Percentiles rank a stretch among this genome's conserved stretches.
Conservation (phyloP, 2,113 vertebrate genomes). For the Lophius piscatorius region DNA sequence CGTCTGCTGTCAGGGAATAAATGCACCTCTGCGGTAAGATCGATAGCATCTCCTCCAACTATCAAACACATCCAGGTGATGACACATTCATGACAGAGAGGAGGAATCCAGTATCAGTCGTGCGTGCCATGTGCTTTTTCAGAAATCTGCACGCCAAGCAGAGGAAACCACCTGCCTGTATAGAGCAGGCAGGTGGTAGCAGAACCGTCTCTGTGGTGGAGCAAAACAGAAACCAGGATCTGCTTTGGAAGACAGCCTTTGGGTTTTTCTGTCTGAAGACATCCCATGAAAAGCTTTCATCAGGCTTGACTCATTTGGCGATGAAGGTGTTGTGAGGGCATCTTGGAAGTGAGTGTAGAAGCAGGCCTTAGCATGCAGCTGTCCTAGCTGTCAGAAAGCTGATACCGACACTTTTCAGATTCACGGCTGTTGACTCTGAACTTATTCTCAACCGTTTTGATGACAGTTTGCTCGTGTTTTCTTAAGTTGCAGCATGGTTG, state of each 20-base stretch:
- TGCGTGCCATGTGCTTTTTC: slow-evolving; percentile 10
- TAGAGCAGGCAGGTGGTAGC: background rate
- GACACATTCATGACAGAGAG: slow-evolving; percentile 38
- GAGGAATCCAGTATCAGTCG: slow-evolving; percentile 41
- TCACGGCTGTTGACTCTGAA: background rate
- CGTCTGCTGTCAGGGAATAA: slow-evolving; percentile 38
- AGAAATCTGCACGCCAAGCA: background rate
- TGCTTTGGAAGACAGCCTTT: background rate
- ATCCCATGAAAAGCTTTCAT: slow-evolving; percentile 19
- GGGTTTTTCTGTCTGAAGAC: slow-evolving; percentile 7
- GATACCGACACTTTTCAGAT: background rate
- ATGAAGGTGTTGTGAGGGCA: slow-evolving; percentile 1
- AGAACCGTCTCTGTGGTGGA: slow-evolving; percentile 2
- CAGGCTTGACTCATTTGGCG: slow-evolving; percentile 11
- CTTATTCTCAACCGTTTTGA: no score
- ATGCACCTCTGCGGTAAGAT: slow-evolving; percentile 40
- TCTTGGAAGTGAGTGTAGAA: background rate
- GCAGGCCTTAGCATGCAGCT: slow-evolving; percentile 28
- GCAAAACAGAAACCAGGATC: background rate
- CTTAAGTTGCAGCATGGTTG: no score
- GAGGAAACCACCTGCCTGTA: slow-evolving; percentile 16
- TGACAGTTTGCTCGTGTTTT: no score
- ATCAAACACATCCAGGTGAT: slow-evolving; percentile 41
- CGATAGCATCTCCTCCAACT: slow-evolving; percentile 48
- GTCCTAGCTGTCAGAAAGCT: background rate